A percentile compares a stretch with the other conserved stretches of the same genome.
phyloP scores from a whole-genome alignment of 1,140 invertebrate species.

The Ips nitidus region DNA sequence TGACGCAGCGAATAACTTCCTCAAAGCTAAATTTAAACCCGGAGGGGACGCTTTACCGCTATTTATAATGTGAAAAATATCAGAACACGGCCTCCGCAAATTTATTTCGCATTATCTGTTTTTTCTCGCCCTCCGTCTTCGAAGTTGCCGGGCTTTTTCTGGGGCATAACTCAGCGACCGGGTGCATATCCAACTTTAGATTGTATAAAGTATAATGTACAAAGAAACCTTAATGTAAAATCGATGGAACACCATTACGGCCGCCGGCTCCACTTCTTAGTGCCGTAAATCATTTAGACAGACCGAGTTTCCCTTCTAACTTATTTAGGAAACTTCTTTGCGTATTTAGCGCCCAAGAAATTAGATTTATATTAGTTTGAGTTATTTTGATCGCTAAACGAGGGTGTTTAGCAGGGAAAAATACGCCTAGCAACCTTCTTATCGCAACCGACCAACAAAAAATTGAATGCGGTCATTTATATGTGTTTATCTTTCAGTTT shows the following conservation, averaged over 20 bases:
- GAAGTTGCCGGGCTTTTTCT: conserved; percentile 50
- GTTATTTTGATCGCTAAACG: no score
- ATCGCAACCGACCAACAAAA: no score
- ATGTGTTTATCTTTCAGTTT: no score
- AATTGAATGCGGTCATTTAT: no score
- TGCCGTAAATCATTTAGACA: conserved; percentile 48
- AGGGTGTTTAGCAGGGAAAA: no score
- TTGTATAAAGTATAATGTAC: conserved; percentile 55
- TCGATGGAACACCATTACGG: conserved; percentile 54
- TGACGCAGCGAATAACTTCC: no score
- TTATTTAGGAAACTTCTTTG: conserved; percentile 29
- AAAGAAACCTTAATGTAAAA: conserved; percentile 55
- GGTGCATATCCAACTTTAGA: conserved; percentile 53
- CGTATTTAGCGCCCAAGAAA: conserved; percentile 14
- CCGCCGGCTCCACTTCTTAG: conserved; percentile 49
- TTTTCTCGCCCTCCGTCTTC: conserved; percentile 49
- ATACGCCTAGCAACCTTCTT: no score
- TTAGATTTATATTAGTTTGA: neutral
- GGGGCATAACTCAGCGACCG: conserved; percentile 50
- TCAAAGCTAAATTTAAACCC: neutral
- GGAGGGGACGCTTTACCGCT: conserved; percentile 27
- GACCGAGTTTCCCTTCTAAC: conserved; percentile 39
- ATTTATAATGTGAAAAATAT: conserved; percentile 52
- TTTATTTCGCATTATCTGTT: conserved; percentile 55
- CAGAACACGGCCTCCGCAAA: conserved; percentile 47